Conservation (phyloP, 2,797 vertebrate species). For the Enteromius viviparus region DNA sequence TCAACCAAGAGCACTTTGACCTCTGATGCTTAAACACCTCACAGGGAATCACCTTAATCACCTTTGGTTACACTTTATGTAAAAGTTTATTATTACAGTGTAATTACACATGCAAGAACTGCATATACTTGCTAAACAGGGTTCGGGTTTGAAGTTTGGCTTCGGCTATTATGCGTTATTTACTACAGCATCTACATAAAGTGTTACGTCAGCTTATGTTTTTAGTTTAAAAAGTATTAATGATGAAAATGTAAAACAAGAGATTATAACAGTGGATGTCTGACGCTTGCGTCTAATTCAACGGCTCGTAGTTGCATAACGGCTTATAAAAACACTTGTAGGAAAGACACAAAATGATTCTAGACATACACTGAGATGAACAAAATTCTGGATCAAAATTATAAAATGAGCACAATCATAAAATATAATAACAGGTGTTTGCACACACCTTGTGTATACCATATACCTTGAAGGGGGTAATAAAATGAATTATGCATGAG, state of each 20-base stretch:
- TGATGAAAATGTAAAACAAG: neutral
- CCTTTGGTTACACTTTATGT: neutral
- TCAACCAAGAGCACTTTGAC: neutral
- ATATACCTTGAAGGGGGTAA: neutral
- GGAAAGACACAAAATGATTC: neutral
- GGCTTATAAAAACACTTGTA: neutral
- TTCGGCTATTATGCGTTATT: neutral
- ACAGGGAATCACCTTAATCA: neutral
- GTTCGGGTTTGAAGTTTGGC: neutral
- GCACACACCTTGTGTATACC: neutral
- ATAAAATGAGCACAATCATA: neutral
- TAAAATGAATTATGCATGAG: neutral
- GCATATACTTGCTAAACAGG: neutral
- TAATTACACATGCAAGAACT: neutral
- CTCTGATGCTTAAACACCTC: neutral
- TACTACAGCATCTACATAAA: neutral
- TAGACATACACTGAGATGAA: neutral
- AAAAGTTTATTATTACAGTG: neutral
- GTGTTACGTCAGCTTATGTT: neutral
- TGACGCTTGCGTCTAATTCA: neutral
- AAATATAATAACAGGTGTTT: neutral
- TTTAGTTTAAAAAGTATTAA: neutral
- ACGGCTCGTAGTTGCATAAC: neutral
- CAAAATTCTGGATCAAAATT: neutral
- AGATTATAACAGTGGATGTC: neutral